phyloP scores from a whole-genome alignment of 2,797 vertebrate genomes.

The Graptemys geographica region DNA sequence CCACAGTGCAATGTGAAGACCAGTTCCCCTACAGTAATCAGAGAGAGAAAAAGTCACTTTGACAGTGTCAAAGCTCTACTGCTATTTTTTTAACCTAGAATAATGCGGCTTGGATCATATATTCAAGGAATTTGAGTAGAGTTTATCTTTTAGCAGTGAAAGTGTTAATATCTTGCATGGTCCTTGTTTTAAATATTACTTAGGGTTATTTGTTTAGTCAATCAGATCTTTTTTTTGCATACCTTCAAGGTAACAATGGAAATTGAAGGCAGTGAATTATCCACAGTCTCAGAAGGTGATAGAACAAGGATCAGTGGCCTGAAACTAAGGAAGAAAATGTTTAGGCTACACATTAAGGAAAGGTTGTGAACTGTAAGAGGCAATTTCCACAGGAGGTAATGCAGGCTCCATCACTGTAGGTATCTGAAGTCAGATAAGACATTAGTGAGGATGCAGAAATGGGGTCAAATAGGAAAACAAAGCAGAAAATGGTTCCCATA shows the following conservation, averaged over 20 bases:
- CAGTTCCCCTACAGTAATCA: neutral
- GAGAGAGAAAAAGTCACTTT: neutral
- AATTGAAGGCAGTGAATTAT: conserved; percentile 42
- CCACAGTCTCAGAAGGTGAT: conserved; percentile 47
- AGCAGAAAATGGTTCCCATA: neutral
- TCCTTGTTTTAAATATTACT: neutral
- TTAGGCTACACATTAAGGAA: conserved; percentile 62
- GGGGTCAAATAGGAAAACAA: conserved; percentile 6
- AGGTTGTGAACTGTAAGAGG: conserved; percentile 11
- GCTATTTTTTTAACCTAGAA: neutral
- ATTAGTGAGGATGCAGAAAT: neutral
- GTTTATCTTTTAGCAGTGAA: neutral
- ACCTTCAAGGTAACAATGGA: neutral
- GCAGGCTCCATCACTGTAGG: neutral
- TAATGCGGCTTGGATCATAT: neutral
- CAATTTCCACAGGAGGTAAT: conserved; percentile 45
- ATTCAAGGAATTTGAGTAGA: neutral
- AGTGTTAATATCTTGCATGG: neutral
- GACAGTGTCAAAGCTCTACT: neutral
- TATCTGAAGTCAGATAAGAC: conserved; percentile 22
- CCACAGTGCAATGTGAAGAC: neutral
- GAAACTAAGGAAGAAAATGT: conserved; percentile 55
- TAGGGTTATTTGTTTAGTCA: neutral
- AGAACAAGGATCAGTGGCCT: conserved; percentile 56
- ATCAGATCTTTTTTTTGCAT: neutral